Evolutionary conservation across 2,797 vertebrate genomes (phyloP).

Genomic region (Diceros bicornis): DNA sequence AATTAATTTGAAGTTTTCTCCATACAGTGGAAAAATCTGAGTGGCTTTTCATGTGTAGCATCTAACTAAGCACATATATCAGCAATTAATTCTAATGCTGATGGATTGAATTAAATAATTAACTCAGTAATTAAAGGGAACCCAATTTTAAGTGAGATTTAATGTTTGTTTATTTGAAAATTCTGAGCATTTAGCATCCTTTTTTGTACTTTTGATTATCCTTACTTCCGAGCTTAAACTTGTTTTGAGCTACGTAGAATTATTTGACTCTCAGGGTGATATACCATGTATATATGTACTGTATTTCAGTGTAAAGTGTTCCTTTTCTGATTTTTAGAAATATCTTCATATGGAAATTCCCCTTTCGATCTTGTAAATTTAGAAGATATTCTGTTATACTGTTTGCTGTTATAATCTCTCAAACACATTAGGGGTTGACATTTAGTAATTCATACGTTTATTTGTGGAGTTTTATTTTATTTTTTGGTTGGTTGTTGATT

Average conservation of each 20-base stretch:
- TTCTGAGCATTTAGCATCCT: neutral
- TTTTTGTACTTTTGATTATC: conserved; percentile 24
- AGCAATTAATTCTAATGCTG: neutral
- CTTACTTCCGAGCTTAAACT: neutral
- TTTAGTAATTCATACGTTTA: no score
- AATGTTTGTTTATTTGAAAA: conserved; percentile 42
- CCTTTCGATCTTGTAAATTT: neutral
- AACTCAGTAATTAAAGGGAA: conserved; percentile 11
- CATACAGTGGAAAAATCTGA: neutral
- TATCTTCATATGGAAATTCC: neutral
- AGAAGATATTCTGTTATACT: neutral
- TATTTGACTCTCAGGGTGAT: neutral
- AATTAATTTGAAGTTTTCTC: conserved; percentile 30
- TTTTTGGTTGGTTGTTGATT: neutral
- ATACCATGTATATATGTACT: neutral
- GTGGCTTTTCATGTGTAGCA: neutral
- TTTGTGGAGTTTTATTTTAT: neutral
- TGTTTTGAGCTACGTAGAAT: conserved; percentile 26
- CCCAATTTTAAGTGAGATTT: neutral
- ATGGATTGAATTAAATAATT: conserved; percentile 1
- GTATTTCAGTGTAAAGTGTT: neutral
- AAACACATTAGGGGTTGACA: neutral
- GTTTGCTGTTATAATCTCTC: neutral
- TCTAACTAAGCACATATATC: neutral
- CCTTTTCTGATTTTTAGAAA: conserved; percentile 45